Conservation (phyloP, 2,113 vertebrate species). For the Archilochus colubris region DNA sequence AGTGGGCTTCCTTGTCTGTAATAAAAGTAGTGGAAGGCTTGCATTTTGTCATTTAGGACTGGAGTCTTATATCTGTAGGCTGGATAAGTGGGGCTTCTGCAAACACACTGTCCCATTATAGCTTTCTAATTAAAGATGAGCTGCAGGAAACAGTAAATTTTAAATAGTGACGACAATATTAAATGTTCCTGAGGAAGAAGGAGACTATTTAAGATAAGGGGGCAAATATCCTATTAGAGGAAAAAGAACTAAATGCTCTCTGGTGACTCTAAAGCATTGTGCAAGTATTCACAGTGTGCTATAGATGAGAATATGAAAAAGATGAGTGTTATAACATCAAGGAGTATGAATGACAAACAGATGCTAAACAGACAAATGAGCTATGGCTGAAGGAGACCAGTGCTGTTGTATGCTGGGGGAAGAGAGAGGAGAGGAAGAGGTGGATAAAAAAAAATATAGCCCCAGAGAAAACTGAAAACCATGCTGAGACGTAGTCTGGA, state of each 20-base stretch:
- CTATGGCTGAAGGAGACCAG: constrained; percentile 69
- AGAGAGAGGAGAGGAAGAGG: constrained; percentile 67
- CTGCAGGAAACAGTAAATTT: constrained; percentile 59
- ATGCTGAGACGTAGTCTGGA: constrained; percentile 57
- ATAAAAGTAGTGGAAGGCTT: background rate
- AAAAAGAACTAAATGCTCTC: constrained; percentile 5
- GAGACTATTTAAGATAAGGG: constrained; percentile 33
- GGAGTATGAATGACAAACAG: constrained; percentile 71
- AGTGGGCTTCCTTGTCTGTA: background rate
- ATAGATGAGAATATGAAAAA: constrained; percentile 71
- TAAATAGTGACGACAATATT: constrained; percentile 20
- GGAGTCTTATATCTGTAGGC: background rate
- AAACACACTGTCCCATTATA: background rate
- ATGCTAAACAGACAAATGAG: constrained; percentile 74
- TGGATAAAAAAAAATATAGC: constrained; percentile 60
- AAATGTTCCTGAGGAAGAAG: background rate
- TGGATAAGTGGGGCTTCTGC: background rate
- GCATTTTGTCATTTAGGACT: background rate
- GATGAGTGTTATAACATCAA: constrained; percentile 72
- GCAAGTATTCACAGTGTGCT: constrained; percentile 59
- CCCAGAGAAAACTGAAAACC: constrained; percentile 60
- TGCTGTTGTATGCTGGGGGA: constrained; percentile 30
- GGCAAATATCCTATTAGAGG: constrained; percentile 30
- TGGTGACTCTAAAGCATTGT: constrained; percentile 13
- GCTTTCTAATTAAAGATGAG: constrained; percentile 52